phyloP scores from a whole-genome alignment of 2,888 invertebrate species.

The Autographa gamma region DNA sequence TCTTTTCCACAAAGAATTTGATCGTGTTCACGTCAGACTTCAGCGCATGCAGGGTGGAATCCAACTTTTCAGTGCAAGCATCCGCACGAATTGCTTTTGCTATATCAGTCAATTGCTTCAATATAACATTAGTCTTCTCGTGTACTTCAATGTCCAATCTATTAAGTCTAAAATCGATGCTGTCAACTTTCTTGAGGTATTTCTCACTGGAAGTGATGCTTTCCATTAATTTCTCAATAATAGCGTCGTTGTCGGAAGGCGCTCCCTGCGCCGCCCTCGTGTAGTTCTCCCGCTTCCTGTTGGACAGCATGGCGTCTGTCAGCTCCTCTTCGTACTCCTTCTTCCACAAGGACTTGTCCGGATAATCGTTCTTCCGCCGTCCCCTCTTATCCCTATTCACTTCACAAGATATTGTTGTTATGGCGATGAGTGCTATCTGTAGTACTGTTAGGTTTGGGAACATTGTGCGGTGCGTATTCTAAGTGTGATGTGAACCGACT shows the following conservation, averaged over 20 bases:
- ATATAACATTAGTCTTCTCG: slow-evolving; percentile 79
- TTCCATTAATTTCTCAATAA: slow-evolving; percentile 82
- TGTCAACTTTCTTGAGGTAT: slow-evolving; percentile 84
- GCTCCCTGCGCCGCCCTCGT: slow-evolving; percentile 70
- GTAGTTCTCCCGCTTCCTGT: slow-evolving; percentile 69
- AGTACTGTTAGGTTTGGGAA: slow-evolving; percentile 58
- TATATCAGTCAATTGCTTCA: slow-evolving; percentile 75
- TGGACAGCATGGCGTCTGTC: slow-evolving; percentile 75
- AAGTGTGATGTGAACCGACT: slow-evolving; percentile 65
- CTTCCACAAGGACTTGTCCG: slow-evolving; percentile 79
- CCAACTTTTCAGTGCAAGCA: slow-evolving; percentile 66
- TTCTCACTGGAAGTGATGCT: slow-evolving; percentile 82
- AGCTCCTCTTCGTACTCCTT: slow-evolving; percentile 83
- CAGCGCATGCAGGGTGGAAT: slow-evolving; percentile 65
- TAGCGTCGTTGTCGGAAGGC: slow-evolving; percentile 74
- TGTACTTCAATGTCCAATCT: slow-evolving; percentile 83
- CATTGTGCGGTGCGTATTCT: slow-evolving; percentile 72
- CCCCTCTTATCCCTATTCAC: slow-evolving; percentile 60
- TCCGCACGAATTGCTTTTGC: slow-evolving; percentile 61
- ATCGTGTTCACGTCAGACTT: slow-evolving; percentile 71
- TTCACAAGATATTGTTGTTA: slow-evolving; percentile 64
- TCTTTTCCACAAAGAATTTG: slow-evolving; percentile 69
- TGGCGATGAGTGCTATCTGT: slow-evolving; percentile 56
- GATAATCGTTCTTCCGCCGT: slow-evolving; percentile 67
- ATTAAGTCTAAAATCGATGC: slow-evolving; percentile 81